Evolutionary conservation across 2,797 vertebrate species (phyloP).

Genomic region (Coendou prehensilis): DNA sequence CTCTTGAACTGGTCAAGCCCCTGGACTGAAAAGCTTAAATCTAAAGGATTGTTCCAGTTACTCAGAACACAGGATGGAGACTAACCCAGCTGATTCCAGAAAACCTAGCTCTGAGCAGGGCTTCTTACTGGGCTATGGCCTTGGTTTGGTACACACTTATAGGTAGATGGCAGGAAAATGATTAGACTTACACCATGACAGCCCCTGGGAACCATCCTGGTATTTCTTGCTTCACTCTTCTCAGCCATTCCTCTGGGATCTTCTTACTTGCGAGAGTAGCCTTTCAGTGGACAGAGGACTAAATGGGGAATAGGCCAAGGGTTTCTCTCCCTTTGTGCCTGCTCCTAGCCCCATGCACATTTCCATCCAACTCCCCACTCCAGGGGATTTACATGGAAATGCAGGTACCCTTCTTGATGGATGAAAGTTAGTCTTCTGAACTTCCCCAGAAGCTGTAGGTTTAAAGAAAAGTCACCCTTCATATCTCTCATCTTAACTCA

Average conservation of each 20-base stretch:
- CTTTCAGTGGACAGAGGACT: not conserved
- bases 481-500: not conserved
- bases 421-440: not conserved
- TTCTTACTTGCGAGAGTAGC: not conserved
- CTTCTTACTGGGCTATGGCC: not conserved
- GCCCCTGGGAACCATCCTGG: not conserved
- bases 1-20: not conserved
- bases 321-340: not conserved
- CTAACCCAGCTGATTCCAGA: constrained; percentile 40
- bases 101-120: not conserved
- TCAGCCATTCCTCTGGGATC: not conserved
- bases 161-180: constrained; percentile 18
- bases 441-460: not conserved
- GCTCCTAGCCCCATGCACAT: not conserved
- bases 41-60: not conserved
- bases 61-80: not conserved
- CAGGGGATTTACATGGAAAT: not conserved
- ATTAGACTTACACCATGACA: not conserved
- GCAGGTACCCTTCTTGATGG: not conserved
- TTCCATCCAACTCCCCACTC: not conserved
- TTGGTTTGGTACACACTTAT: constrained; percentile 12
- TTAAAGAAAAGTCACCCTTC: not conserved
- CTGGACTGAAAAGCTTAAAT: constrained; percentile 21
- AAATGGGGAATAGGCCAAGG: not conserved
- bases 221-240: constrained; percentile 44